These are phyloP conservation scores for Antechinus flavipes DNA, from an alignment of 2,113 vertebrate genomes.

Conservation along the genomic window DNA sequence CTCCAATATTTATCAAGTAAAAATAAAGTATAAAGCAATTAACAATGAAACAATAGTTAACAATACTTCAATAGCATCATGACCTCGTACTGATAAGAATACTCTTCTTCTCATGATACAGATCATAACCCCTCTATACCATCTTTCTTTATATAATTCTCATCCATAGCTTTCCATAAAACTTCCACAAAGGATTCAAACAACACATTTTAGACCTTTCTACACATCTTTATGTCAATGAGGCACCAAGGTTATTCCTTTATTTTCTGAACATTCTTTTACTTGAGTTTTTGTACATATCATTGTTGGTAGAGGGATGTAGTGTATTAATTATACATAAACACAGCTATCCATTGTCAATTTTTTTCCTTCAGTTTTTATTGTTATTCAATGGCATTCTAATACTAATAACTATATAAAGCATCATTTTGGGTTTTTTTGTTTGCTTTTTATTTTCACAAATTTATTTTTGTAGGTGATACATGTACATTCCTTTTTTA, in stretches of 20 bases:
- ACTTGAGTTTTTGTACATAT: background rate
- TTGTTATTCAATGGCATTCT: background rate
- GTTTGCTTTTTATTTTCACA: no score
- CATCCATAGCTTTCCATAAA: background rate
- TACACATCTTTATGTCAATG: background rate
- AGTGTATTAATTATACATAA: background rate
- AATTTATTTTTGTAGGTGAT: no score
- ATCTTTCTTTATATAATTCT: background rate
- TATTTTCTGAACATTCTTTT: background rate
- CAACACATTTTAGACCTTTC: background rate
- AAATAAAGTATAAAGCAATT: background rate
- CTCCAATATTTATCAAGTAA: background rate
- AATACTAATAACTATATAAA: background rate
- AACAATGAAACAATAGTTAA: background rate
- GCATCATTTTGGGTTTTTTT: no score
- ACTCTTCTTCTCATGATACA: background rate
- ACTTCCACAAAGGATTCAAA: background rate
- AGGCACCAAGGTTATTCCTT: background rate
- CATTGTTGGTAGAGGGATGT: background rate
- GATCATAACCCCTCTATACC: background rate
- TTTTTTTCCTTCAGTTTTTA: background rate
- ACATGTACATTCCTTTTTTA: no score
- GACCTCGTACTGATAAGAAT: background rate
- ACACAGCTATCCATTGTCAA: background rate
- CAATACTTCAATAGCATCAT: background rate